Percentiles rank a stretch among this genome's conserved stretches.
Conservation (phyloP, 2,113 vertebrate genomes). For the Charadrius vociferus region DNA sequence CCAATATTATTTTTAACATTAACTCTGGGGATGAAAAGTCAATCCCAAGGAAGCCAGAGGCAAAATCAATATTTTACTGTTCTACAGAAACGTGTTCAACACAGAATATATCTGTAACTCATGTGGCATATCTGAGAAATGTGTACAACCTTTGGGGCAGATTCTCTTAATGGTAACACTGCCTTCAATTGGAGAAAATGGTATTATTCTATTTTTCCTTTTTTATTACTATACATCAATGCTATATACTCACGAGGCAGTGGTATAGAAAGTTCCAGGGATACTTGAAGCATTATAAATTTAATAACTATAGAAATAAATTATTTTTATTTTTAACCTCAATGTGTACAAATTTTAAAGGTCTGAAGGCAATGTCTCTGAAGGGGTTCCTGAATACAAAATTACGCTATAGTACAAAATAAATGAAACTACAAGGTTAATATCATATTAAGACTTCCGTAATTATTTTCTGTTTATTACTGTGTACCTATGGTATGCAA, state of each 20-base stretch:
- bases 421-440: not conserved
- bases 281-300: not conserved
- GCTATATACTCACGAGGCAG: fast-evolving
- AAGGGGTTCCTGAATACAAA: not conserved
- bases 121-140: not conserved
- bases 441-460: not conserved
- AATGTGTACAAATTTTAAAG: not conserved
- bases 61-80: not conserved
- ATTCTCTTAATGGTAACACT: not conserved
- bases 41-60: not conserved
- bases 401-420: not conserved
- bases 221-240: not conserved
- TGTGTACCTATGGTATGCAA: not conserved
- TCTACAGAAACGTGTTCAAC: not conserved
- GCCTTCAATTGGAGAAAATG: not conserved
- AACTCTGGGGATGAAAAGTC: not conserved
- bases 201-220: not conserved
- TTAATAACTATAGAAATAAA: not conserved
- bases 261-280: not conserved
- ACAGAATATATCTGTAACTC: not conserved
- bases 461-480: not conserved
- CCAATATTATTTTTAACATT: not conserved
- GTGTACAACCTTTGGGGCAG: not conserved
- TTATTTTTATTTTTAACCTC: not conserved
- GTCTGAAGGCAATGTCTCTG: not conserved